Base-by-base conservation (phyloP, 2,797 vertebrate genomes). In the Thamnophis elegans region DNA sequence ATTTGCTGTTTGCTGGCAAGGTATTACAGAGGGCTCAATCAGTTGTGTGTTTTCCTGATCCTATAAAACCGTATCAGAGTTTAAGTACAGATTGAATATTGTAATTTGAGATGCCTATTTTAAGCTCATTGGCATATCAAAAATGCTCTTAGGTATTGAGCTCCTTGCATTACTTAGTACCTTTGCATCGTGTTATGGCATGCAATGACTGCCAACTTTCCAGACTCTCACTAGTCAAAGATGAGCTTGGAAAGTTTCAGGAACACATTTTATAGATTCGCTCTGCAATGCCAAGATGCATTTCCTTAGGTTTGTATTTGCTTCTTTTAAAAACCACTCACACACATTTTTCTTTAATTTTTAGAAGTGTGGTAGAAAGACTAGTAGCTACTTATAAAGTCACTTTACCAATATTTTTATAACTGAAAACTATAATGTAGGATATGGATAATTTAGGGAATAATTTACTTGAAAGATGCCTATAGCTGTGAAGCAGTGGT, bases 81-180 rank as follows among this genome's bases (percentile, higher is more conserved):
- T 56, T 32, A 60, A 60, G 55, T 54, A 88, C 0, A 6, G 55
- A 53, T n/a, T 82, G n/a, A 32, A 8, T 47, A 42, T 60, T 18
- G 28, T 68, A n/a, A 68, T 91, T 65, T 92, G 88, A 47, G 26
- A 85, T 53, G 47, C 36, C 28, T 92, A 54, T 92, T 89, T 89
- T 92, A 62, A 62, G 20, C 10, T 25, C 26, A 11, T 10, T 54
- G 47, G 36, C 26, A 78, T 55, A 56, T 62, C 88, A 25, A 85
- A 28, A 89, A 78, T 26, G 47, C 28, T 55, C n/a, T 62, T 89
- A 42, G 10, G 8, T 85, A 92, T 85, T 92, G 91, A 88, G 60
- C 56, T 26, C 42, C n/a, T 89, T 62, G 26, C 56, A 59, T 82
- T 92, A 78, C 87, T 88, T 88, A 32, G 18, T n/a, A 65, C 86